phyloP scores from a whole-genome alignment of 2,797 vertebrate species.

The Euthynnus affinis region DNA sequence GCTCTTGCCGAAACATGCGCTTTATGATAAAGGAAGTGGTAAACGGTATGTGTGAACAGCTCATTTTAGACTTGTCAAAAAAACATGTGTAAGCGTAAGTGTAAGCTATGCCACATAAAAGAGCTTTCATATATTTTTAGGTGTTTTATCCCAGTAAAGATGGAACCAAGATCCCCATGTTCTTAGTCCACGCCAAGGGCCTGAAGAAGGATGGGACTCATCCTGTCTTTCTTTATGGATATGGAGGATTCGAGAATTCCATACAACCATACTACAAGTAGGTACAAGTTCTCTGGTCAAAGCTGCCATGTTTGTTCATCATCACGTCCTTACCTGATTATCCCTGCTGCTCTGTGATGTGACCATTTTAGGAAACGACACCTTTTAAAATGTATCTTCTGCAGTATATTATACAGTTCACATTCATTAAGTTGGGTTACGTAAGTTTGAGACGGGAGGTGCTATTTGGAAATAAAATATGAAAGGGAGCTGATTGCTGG shows the following conservation, averaged over 20 bases:
- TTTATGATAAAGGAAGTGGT: background rate
- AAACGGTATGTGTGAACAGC: background rate
- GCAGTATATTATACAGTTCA: too few species aligned
- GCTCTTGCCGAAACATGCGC: background rate
- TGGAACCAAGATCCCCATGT: slow-evolving; percentile 87
- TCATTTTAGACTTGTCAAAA: background rate
- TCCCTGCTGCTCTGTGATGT: background rate
- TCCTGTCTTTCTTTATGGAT: slow-evolving; percentile 86
- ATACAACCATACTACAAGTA: slow-evolving; percentile 86
- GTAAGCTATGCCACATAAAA: background rate
- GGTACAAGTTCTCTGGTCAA: slow-evolving; percentile 20
- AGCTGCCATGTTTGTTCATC: slow-evolving; percentile 9
- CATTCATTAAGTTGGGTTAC: too few species aligned
- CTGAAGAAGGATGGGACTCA: slow-evolving; percentile 79
- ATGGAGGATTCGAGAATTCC: slow-evolving; percentile 85
- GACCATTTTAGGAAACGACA: too few species aligned
- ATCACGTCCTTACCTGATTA: background rate
- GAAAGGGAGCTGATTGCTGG: too few species aligned
- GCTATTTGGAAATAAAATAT: too few species aligned
- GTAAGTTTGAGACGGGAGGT: too few species aligned
- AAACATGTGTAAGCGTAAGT: background rate
- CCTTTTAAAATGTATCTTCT: too few species aligned
- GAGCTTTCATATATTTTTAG: slow-evolving; percentile 52
- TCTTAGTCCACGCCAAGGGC: slow-evolving; percentile 81
- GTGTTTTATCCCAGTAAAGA: slow-evolving; percentile 87